Percentiles rank a stretch among this genome's conserved stretches.
phyloP scores from a whole-genome alignment of 2,797 vertebrate species.

The Acanthopagrus latus region DNA sequence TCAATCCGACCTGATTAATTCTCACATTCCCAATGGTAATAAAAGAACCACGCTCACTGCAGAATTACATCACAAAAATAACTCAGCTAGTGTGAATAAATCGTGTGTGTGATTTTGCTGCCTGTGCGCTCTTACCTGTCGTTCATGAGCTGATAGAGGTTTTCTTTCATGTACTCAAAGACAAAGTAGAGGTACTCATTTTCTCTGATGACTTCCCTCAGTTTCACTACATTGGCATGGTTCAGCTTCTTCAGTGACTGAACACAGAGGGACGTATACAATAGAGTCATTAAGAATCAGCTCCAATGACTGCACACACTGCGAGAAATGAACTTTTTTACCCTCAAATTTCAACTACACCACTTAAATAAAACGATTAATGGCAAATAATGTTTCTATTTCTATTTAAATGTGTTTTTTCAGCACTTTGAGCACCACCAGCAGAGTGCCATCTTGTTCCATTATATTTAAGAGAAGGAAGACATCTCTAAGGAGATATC shows the following conservation, averaged over 20 bases:
- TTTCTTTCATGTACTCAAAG: constrained; percentile 98
- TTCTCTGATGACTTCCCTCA: constrained; percentile 96
- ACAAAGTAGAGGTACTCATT: constrained; percentile 96
- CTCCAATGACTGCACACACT: background rate
- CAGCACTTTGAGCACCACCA: no score
- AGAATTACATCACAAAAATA: constrained; percentile 5
- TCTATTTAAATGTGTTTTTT: no score
- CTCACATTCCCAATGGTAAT: constrained; percentile 32
- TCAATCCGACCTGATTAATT: constrained; percentile 48
- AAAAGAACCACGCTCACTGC: constrained; percentile 7
- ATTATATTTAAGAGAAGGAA: no score
- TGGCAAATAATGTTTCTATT: background rate
- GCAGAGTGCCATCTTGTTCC: no score
- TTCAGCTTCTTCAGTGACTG: constrained; percentile 97
- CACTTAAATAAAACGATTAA: background rate
- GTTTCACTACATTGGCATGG: constrained; percentile 94
- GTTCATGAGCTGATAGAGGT: constrained; percentile 97
- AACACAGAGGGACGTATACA: background rate
- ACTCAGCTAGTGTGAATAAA: background rate
- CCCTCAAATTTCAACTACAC: background rate
- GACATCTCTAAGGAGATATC: no score
- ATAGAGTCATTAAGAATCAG: background rate
- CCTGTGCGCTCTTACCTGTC: constrained; percentile 87
- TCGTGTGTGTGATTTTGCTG: background rate
- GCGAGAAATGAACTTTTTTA: background rate